Evolutionary conservation across 1,140 invertebrate species (phyloP).

Genomic region (Procambarus clarkii): DNA sequence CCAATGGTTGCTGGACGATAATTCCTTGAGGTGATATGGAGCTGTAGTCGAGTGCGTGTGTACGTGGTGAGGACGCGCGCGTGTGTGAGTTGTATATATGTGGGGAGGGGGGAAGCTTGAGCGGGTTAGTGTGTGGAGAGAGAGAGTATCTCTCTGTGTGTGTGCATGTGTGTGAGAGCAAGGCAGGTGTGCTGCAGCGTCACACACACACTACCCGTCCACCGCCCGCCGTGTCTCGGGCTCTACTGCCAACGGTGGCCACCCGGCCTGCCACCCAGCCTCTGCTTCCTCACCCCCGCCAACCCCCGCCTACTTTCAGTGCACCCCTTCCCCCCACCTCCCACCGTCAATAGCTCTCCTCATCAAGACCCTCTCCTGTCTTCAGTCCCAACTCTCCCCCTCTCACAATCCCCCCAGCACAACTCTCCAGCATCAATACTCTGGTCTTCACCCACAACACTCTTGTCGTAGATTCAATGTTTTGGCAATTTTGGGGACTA

Average conservation of each 20-base stretch:
- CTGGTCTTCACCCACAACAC: too few species aligned
- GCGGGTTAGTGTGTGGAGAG: not conserved
- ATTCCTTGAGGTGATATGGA: too few species aligned
- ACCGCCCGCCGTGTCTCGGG: not conserved
- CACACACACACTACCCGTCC: not conserved
- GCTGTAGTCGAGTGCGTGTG: not conserved
- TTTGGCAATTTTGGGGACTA: too few species aligned
- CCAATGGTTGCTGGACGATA: too few species aligned
- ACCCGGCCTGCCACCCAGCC: not conserved
- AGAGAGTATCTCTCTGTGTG: not conserved
- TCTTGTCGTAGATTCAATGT: too few species aligned
- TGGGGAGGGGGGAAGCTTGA: not conserved
- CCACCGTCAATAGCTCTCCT: not conserved
- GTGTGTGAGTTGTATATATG: not conserved
- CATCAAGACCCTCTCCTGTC: not conserved
- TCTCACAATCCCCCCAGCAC: not conserved
- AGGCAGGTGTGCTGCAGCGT: not conserved
- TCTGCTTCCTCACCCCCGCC: not conserved
- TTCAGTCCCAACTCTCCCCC: too few species aligned
- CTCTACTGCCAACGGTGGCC: not conserved
- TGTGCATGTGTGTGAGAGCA: not conserved
- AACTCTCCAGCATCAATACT: too few species aligned
- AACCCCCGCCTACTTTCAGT: not conserved
- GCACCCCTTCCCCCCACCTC: not conserved
- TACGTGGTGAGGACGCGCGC: not conserved